Evolutionary conservation across 1,140 invertebrate genomes (phyloP).

Genomic region (Odontomachus brunneus): DNA sequence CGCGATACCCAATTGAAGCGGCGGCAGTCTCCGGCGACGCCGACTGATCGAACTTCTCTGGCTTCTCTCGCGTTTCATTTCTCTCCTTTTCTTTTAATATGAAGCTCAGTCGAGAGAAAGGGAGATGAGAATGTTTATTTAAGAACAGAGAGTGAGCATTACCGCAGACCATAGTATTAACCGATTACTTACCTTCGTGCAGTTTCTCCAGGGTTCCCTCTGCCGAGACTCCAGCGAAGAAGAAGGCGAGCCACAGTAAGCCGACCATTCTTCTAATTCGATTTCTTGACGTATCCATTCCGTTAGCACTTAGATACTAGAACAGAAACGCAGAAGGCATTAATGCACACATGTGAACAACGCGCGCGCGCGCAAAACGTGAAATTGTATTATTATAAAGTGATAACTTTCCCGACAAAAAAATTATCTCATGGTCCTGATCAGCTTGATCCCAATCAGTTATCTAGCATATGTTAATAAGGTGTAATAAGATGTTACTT

Average conservation of each 20-base stretch:
- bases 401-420: no score
- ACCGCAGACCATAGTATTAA: neutral
- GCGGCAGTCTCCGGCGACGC: conserved; percentile 13
- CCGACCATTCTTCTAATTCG: conserved; percentile 76
- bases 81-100: conserved; percentile 19
- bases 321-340: conserved; percentile 70
- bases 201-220: conserved; percentile 83
- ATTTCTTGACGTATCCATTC: conserved; percentile 81
- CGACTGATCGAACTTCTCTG: conserved; percentile 18
- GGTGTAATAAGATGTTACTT: no score
- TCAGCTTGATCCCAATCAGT: no score
- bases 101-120: neutral
- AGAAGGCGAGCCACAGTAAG: conserved; percentile 76
- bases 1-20: conserved; percentile 28
- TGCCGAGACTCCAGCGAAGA: conserved; percentile 76
- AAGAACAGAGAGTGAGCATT: conserved; percentile 2
- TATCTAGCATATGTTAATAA: no score
- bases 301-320: conserved; percentile 78
- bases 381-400: no score
- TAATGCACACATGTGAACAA: neutral
- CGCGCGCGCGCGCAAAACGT: neutral
- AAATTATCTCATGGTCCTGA: no score
- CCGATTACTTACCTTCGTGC: conserved; percentile 81
- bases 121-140: conserved; percentile 5
- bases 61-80: conserved; percentile 7